Evolutionary conservation across 2,797 vertebrate genomes (phyloP), one percentile per base, ranked within the genome.

Genomic region (Eulemur rubriventer): DNA sequence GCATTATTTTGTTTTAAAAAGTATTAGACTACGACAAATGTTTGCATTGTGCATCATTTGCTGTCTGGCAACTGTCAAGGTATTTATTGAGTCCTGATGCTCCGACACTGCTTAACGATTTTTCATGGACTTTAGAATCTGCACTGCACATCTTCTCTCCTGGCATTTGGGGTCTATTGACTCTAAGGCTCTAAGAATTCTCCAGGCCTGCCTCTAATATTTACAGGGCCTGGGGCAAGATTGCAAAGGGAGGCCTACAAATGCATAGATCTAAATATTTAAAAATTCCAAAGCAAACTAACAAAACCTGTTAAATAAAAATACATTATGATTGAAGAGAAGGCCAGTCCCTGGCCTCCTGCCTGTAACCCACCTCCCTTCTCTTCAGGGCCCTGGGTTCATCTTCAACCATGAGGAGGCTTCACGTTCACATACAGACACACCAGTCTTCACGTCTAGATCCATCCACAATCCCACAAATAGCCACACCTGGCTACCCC

Each of bases 21-120:
- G n/a, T 84, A 88, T 89, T 88, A 94, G 84, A 88, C 72, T 78
- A 72, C 73, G 82, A 83, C 50, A 93, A 93, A 96, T 78, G 63
- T 84, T 92, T 79, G 63, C 48, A 69, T 38, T 33, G 69, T 18
- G 16, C 18, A 90, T 78, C 12, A 70, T 69, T 86, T 87, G 63
- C 43, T 83, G 22, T 84, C 90, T 94, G 92, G 82, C 63, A 89
- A 52, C 52, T 75, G 33, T 91, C 73, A 94, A 67, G 69, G 59
- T 55, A 46, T 93, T 28, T 67, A 33, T 75, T 93, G 88, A 91
- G 61, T 35, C 4, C 57, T 55, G 41, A 83, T 55, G 43, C 65
- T 92, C 18, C n/a, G 48, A 96, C 18, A 46, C 4, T 41, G 33
- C 46, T 38, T 63, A 65, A 85, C 6, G 35, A 76, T 41, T 28